Conservation (phyloP, 2,888 invertebrate genomes). For the Drosophila paranaensis region DNA sequence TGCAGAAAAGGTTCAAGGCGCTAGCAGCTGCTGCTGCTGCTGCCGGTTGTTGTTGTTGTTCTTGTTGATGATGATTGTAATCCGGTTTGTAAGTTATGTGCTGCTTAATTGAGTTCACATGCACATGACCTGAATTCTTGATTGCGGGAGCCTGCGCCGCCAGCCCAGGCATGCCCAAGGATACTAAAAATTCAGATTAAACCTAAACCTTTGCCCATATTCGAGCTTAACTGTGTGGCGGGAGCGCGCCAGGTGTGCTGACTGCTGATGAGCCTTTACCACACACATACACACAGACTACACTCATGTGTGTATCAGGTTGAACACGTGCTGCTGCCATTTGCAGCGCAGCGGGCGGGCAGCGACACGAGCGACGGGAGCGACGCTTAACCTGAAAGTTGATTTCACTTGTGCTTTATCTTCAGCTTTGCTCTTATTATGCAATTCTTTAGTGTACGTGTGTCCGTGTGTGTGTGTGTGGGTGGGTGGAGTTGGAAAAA, state of each 20-base stretch:
- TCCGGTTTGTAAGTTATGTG: constrained; percentile 84
- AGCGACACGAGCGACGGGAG: constrained; percentile 18
- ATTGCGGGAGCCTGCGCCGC: constrained; percentile 50
- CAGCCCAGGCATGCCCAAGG: constrained; percentile 24
- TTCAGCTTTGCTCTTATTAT: constrained; percentile 42
- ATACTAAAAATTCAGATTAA: constrained; percentile 53
- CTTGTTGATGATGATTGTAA: constrained; percentile 82
- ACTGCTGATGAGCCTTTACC: constrained; percentile 67
- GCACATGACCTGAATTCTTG: constrained; percentile 83
- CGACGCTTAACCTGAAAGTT: constrained; percentile 73
- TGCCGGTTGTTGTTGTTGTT: constrained; percentile 48
- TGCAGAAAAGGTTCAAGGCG: constrained; percentile 56
- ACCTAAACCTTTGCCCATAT: constrained; percentile 36
- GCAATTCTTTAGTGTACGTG: constrained; percentile 30
- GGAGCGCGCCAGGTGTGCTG: constrained; percentile 64
- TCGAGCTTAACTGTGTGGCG: constrained; percentile 41
- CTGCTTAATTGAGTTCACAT: constrained; percentile 83
- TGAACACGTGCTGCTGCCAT: constrained; percentile 59
- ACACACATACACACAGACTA: constrained; percentile 10
- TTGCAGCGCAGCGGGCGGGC: constrained; percentile 32
- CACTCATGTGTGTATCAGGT: constrained; percentile 8
- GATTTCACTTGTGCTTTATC: constrained; percentile 79
- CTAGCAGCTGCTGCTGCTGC: constrained; percentile 14
- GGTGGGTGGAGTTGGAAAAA: constrained; percentile 51
- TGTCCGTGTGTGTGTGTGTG: constrained; percentile 3